Evolutionary conservation across 1,140 invertebrate genomes (phyloP).

Genomic region (Bombus turneri): DNA sequence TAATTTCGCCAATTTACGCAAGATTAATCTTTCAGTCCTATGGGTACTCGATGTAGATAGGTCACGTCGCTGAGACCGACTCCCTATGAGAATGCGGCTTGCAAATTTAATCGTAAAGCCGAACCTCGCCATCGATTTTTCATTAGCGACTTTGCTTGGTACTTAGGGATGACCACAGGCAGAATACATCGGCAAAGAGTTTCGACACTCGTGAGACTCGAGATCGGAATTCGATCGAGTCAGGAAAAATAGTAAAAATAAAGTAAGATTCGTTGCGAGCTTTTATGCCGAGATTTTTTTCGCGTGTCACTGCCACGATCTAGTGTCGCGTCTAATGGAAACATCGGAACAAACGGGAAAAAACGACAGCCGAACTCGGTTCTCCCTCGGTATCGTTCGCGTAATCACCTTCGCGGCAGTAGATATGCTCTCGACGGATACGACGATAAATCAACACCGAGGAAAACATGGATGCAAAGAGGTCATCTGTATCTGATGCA

Average conservation of each 20-base stretch:
- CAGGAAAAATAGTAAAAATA: not conserved
- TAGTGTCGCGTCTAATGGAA: slow-evolving; percentile 43
- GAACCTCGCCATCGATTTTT: not conserved
- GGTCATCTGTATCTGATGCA: slow-evolving; percentile 28
- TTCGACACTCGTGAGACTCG: not conserved
- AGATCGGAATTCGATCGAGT: not conserved
- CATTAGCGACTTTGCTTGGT: not conserved
- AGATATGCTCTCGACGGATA: slow-evolving; percentile 11
- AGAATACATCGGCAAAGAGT: too few relatives aligned
- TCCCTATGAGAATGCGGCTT: not conserved
- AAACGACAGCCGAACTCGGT: not conserved
- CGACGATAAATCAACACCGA: slow-evolving; percentile 58
- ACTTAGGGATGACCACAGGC: not conserved
- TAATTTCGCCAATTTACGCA: slow-evolving; percentile 6
- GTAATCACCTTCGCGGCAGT: slow-evolving; percentile 54
- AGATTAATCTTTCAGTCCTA: slow-evolving; percentile 17
- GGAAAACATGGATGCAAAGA: slow-evolving; percentile 29
- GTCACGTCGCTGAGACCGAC: not conserved
- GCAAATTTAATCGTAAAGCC: slow-evolving; percentile 17
- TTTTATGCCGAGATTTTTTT: not conserved
- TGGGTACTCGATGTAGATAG: not conserved
- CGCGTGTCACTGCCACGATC: not conserved
- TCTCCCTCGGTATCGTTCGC: slow-evolving; percentile 44
- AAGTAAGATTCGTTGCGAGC: slow-evolving; percentile 31
- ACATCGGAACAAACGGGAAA: slow-evolving; percentile 21